A percentile compares a stretch with the other conserved stretches of the same genome.
Evolutionary conservation across 2,113 vertebrate species (phyloP).

Genomic region (Origma solitaria): DNA sequence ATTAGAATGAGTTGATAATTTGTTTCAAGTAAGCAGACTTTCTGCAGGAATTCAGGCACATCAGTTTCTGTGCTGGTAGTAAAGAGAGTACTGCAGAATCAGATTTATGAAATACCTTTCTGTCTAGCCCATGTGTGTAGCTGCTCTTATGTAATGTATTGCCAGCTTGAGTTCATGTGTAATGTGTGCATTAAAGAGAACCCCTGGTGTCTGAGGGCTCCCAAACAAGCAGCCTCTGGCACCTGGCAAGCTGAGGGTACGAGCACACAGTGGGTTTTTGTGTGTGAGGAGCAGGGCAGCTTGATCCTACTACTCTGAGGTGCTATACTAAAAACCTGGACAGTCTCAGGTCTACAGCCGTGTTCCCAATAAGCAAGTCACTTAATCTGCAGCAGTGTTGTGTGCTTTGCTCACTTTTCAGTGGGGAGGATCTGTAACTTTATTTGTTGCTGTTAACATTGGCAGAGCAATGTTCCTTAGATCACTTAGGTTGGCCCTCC

Average conservation of each 20-base stretch:
- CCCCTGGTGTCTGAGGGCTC: background rate
- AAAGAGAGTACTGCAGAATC: background rate
- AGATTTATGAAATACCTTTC: background rate
- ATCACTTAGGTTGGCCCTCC: background rate
- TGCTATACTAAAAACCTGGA: background rate
- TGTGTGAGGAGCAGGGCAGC: background rate
- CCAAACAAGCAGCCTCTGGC: background rate
- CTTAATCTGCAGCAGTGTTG: background rate
- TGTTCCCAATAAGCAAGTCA: background rate
- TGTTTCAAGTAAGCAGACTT: background rate
- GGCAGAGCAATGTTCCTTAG: background rate
- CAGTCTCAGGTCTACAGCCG: background rate
- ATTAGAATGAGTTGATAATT: background rate
- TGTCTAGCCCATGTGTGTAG: background rate
- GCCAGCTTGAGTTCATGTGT: background rate
- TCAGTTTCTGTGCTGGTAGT: background rate
- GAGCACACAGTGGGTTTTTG: background rate
- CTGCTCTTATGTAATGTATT: background rate
- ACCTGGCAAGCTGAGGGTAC: background rate
- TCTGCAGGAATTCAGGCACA: background rate
- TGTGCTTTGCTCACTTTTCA: background rate
- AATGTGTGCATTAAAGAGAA: background rate
- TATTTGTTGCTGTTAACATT: background rate
- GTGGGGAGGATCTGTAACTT: background rate
- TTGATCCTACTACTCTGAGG: background rate